Evolutionary conservation across 1,140 invertebrate species (phyloP), one percentile per base, ranked within the genome.

Genomic region (Leptopilina boulardi): DNA sequence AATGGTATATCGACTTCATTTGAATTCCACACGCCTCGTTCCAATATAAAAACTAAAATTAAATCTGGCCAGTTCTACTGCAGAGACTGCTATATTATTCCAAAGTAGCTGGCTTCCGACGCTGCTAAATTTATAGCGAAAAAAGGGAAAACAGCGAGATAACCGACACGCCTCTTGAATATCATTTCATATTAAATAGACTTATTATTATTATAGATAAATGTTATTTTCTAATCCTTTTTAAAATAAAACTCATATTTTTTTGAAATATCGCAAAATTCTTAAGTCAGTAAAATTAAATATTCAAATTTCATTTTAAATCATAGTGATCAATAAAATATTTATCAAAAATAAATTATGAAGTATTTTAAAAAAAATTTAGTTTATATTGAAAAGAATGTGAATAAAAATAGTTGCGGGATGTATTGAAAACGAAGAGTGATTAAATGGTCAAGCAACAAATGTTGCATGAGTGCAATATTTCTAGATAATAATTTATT

Each of bases 31-130:
- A 74, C 72, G 47, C 71, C 76, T 77, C 79, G 66, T 51, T 47
- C 44, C 74, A 41, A 78, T 78, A 79, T 77, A 80, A 80, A 80
- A 81, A 83, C 72, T 80, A 30, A 81, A 83, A 83, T 81, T 75
- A 83, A 83, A 81, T 81, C 78, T 74, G 75, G 79, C 75, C 56
- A 56, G 77, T 83, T 82, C 77, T 70, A 75, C 80, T 72, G 78
- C 75, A 80, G 51, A 74, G 41, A 73, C 80, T 80, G 77, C 78
- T 78, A 80, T 80, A 82, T 82, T 80, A 82, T 82, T 82, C 81
- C 75, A 21, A 79, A 82, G 79, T 80, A 71, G 74, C 79, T 76
- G 72, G 77, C 74, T 71, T 18, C 23, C 77, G 78, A 78, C 79
- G 34, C 73, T 30, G 54, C 21, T 56, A 72, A 78, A 82, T 82